phyloP scores from a whole-genome alignment of 30 jellyfish, hydroid and myxozoan species.

The Catostylus mosaicus region DNA sequence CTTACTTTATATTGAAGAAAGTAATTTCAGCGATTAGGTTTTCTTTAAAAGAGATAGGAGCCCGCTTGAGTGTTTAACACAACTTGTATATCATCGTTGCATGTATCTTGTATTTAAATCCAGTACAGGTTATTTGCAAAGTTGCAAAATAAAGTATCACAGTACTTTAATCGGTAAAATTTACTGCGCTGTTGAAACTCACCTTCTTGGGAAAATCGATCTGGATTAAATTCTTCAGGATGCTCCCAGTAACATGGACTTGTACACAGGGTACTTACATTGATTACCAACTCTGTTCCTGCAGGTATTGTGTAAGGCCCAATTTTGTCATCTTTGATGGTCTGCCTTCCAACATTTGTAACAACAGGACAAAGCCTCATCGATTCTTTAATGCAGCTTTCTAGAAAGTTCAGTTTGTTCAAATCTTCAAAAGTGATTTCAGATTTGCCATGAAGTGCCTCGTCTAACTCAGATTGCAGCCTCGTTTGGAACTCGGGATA shows the following conservation, averaged over 20 bases:
- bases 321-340: conserved; percentile 9
- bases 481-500: conserved; percentile 33
- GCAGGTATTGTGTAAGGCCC: conserved; percentile 35
- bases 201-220: conserved; percentile 36
- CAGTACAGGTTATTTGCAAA: neutral
- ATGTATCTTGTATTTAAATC: neutral
- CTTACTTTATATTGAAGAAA: too few species aligned
- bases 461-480: conserved; percentile 16
- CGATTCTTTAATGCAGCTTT: conserved; percentile 43
- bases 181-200: neutral
- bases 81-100: neutral
- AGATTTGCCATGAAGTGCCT: neutral
- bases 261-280: neutral
- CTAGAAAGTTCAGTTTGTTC: conserved; percentile 36
- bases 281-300: neutral
- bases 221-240: conserved; percentile 49
- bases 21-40: too few species aligned
- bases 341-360: neutral
- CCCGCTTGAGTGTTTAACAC: neutral
- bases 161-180: neutral
- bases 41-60: neutral
- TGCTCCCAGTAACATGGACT: conserved; percentile 34
- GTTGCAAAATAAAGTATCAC: neutral
- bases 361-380: conserved; percentile 54
- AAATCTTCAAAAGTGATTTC: conserved; percentile 38